A percentile compares a stretch with the other conserved stretches of the same genome.
These are phyloP conservation scores for Pecten maximus DNA, from an alignment of 2,888 invertebrate species.

Conservation along the genomic window DNA sequence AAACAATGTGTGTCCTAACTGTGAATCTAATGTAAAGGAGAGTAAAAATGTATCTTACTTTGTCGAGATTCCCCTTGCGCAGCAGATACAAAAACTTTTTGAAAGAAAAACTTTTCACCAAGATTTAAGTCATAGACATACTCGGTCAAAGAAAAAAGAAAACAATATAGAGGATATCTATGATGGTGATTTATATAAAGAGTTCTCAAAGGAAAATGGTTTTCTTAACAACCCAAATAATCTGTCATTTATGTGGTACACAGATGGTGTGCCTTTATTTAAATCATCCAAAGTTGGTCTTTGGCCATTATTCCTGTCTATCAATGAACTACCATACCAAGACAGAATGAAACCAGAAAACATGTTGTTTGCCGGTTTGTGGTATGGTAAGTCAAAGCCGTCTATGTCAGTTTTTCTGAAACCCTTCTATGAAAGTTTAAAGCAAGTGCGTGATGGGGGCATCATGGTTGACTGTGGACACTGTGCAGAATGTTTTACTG, in stretches of 20 bases:
- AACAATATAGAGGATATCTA: conserved; percentile 46
- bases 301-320: conserved; percentile 56
- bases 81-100: conserved; percentile 42
- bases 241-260: conserved; percentile 49
- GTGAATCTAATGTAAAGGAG: too few relatives aligned
- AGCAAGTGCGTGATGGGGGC: conserved; percentile 41
- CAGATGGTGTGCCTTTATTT: conserved; percentile 61
- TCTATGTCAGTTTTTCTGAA: conserved; percentile 52
- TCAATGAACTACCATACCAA: conserved; percentile 57
- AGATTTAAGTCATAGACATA: conserved; percentile 33
- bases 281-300: conserved; percentile 50
- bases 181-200: conserved; percentile 47
- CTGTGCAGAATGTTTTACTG: conserved; percentile 41
- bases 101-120: conserved; percentile 36
- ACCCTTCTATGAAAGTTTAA: conserved; percentile 49
- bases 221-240: conserved; percentile 37
- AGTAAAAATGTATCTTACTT: conserved; percentile 38
- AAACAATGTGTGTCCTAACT: too few relatives aligned
- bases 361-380: conserved; percentile 43
- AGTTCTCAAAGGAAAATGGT: conserved; percentile 5
- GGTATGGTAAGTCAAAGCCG: conserved; percentile 50
- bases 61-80: conserved; percentile 40
- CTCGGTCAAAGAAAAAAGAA: background rate
- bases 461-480: conserved; percentile 36
- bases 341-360: conserved; percentile 39